These are phyloP conservation scores for Pseudomyrmex concolor DNA, from an alignment of 1,140 invertebrate species.

Conservation along the genomic window DNA sequence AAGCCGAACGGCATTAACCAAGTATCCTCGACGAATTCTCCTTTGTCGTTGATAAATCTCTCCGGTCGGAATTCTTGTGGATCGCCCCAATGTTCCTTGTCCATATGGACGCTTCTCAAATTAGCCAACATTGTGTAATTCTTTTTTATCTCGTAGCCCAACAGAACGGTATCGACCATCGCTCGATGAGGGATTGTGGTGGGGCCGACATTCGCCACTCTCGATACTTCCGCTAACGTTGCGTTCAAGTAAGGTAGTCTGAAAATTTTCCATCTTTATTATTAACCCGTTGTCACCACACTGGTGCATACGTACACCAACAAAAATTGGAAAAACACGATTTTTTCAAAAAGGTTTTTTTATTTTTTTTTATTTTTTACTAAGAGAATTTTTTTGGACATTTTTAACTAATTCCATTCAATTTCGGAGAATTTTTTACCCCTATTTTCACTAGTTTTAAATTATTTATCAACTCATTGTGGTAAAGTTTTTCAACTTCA, in stretches of 20 bases:
- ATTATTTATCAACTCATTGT: too few species aligned
- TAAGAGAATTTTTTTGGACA: too few species aligned
- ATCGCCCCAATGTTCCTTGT: slow-evolving; percentile 86
- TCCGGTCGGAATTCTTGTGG: slow-evolving; percentile 87
- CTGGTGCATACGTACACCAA: too few species aligned
- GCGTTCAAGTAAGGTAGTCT: slow-evolving; percentile 85
- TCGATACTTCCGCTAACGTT: slow-evolving; percentile 83
- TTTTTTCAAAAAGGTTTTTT: too few species aligned
- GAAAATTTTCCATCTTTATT: slow-evolving; percentile 18
- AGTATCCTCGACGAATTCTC: slow-evolving; percentile 83
- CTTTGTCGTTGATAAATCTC: slow-evolving; percentile 85
- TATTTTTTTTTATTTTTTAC: too few species aligned
- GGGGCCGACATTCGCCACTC: slow-evolving; percentile 84
- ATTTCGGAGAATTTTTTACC: too few species aligned
- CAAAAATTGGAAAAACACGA: too few species aligned
- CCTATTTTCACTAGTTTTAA: too few species aligned
- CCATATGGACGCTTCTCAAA: slow-evolving; percentile 82
- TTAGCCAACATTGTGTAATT: slow-evolving; percentile 81
- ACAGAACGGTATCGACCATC: slow-evolving; percentile 78
- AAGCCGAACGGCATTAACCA: slow-evolving; percentile 85
- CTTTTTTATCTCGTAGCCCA: slow-evolving; percentile 85
- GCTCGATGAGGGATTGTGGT: slow-evolving; percentile 82
- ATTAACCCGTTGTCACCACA: too few species aligned
- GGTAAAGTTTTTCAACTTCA: too few species aligned
- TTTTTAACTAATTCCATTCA: too few species aligned